Evolutionary conservation across 2,797 vertebrate species (phyloP), one percentile per base, ranked within the genome.

Genomic region (Arnoldichthys spilopterus): DNA sequence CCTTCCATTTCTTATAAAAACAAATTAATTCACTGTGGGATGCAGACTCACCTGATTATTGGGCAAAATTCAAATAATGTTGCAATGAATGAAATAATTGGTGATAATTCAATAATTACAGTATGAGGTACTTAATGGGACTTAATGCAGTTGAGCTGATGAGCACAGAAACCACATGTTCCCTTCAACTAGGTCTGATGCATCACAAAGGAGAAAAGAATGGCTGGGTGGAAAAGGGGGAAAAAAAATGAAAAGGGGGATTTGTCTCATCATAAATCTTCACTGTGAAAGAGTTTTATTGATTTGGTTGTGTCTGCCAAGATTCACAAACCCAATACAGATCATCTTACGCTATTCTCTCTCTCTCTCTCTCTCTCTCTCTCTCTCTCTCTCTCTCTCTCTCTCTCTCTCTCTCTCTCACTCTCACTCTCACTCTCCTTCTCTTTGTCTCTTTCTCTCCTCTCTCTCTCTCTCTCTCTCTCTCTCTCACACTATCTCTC

Each of bases 211-310:
- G 62, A 40, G 37, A 49, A 30, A 24, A 34, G n/a, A 20, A 18
- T 24, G 15, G 22, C 2, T 32, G 47, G 22, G 4, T 7, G 0
- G 32, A 13, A 18, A 40, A 6, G 20, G 45, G 53, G 45, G 53
- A 28, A 28, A 11, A 15, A 28, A 32, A 53, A 53, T 51, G 47
- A 53, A 70, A 34, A 16, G 20, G 28, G 28, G 47, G 67, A 70
- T 70, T 53, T 53, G 67, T 47, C 47, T 51, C 45, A 32, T 70
- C 67, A 70, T 70, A 70, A 70, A 70, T 70, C 67, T 70, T 30
- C 67, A 70, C 37, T n/a, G 63, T 56, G 37, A 70, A 49, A 59
- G 47, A 70, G 26, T 32, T 30, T 49, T 47, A 70, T 70, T 28
- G 67, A 70, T 70, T 70, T 28, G 34, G 26, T 47, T 53, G 45